A percentile compares a stretch with the other conserved stretches of the same genome.
These are phyloP conservation scores for Enteromius viviparus DNA, from an alignment of 2,797 vertebrate species.

Conservation along the genomic window DNA sequence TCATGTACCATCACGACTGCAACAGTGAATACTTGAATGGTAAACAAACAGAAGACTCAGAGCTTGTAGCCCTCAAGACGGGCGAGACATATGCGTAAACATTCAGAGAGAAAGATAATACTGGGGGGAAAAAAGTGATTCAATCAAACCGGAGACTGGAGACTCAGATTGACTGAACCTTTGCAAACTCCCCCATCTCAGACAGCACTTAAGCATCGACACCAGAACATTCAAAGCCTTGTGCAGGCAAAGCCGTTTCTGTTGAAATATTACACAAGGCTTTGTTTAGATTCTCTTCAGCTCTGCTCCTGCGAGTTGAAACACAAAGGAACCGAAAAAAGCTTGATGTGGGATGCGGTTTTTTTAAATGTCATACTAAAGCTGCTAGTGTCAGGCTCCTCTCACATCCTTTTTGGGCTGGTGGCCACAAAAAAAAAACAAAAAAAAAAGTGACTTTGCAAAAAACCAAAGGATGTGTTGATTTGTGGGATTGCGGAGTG, in stretches of 20 bases:
- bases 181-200: constrained; percentile 48
- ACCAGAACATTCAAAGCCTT: constrained; percentile 30
- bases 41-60: constrained; percentile 77
- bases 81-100: constrained; percentile 83
- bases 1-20: constrained; percentile 86
- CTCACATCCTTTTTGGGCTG: constrained; percentile 45
- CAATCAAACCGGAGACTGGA: constrained; percentile 42
- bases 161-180: constrained; percentile 41
- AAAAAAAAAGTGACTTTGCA: constrained; percentile 59
- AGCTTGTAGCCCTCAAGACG: constrained; percentile 84
- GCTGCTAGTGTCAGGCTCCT: constrained; percentile 69
- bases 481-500: constrained; percentile 62
- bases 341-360: constrained; percentile 59
- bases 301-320: constrained; percentile 40
- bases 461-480: constrained; percentile 72
- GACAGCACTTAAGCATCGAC: constrained; percentile 29
- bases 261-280: constrained; percentile 29
- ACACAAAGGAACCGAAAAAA: neutral
- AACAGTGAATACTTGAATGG: constrained; percentile 84
- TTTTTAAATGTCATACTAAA: constrained; percentile 66
- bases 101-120: constrained; percentile 5
- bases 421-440: constrained; percentile 27
- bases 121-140: constrained; percentile 16
- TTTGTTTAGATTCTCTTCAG: constrained; percentile 39
- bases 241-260: constrained; percentile 28